Evolutionary conservation across 2,888 invertebrate species (phyloP), one percentile per base, ranked within the genome.

Genomic region (Nomada fucata): DNA sequence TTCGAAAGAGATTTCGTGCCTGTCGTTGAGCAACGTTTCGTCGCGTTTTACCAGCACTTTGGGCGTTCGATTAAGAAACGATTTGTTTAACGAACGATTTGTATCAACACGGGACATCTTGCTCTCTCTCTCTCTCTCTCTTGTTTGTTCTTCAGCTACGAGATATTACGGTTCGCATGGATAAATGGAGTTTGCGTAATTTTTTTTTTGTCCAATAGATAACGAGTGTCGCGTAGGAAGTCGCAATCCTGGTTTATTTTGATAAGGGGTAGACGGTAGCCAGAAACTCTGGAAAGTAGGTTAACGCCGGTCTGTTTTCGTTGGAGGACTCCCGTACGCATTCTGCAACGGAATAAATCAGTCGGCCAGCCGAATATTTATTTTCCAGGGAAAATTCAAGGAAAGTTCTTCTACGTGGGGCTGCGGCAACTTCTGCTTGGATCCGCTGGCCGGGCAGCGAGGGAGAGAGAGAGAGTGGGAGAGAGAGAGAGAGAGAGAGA

Each of bases 281-380:
- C 36, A 20, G 53, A 57, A 82, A 70, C 20, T 50, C 36, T 1
- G 55, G 65, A 53, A 82, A 83, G 77, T 82, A 60, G 83, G 78
- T 75, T 69, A 82, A 52, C 78, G 50, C 52, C 67, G 59, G 61
- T n/a, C 47, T 23, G 57, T 64, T 70, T 82, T 71, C 74, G 74
- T 77, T 78, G 50, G 15, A 60, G 73, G 69, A 70, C 73, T 7
- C 36, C 36, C 18, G 64, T 70, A 76, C 74, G 78, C 74, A 82
- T 82, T 72, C 74, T 60, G 78, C 78, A 82, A 82, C 75, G 68
- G 78, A 82, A 82, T 82, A 82, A 83, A 83, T 83, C 77, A 83
- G 78, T 36, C 44, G 11, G 74, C 44, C 50, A 55, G 68, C 52
- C 74, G 83, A 82, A 82, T 83, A 82, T 83, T 83, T 83, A 83